Base-by-base conservation (phyloP, 2,888 invertebrate genomes). In the Lasioglossum oenotherae region DNA sequence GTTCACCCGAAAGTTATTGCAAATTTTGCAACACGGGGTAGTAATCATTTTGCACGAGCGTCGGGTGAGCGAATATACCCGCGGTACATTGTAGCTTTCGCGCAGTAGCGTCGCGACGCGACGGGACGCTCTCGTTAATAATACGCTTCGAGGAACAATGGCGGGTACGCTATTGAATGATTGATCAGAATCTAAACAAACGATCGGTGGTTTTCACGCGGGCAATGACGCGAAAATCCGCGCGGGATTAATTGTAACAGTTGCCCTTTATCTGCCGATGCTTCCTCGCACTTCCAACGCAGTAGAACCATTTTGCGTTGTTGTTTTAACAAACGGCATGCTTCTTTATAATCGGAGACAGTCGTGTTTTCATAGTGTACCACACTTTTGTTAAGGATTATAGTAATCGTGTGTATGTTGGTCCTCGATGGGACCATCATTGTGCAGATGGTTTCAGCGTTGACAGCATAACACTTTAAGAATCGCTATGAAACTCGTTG, bases 131-230 rank as follows among this genome's bases (percentile, higher is more conserved):
- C 44, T 14, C 8, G 67, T 23, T 35, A 60, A 64, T 38, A 75
- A 35, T 75, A 19, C 57, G 27, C 31, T 19, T 19, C 41, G 75
- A 53, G 53, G n/a, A 77, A 77, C 46, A 77, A 67, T 23, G 41
- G 27, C 35, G 8, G n/a, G 23, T 35, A 67, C 44, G 23, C 75
- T 44, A 57, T 57, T 5, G 57, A 77, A 77, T 31, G 46, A 67
- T 44, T 46, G 16, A 77, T 67, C 46, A n/a, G 46, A 77, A 67
- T 67, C 31, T 64, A 35, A 46, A 46, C 75, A 44, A 44, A n/a
- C 35, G 31, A 23, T 31, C 19, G 16, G 31, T 35, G 53, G 57
- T 74, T 74, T 74, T 53, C 49, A 38, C 57, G 57, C 57, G 49
- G 23, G 14, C 74, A 49, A 67, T 67, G 19, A 35, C 67, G 23